A percentile compares a stretch with the other conserved stretches of the same genome.
phyloP scores from a whole-genome alignment of 2,113 vertebrate genomes.

The Salvelinus sp. region DNA sequence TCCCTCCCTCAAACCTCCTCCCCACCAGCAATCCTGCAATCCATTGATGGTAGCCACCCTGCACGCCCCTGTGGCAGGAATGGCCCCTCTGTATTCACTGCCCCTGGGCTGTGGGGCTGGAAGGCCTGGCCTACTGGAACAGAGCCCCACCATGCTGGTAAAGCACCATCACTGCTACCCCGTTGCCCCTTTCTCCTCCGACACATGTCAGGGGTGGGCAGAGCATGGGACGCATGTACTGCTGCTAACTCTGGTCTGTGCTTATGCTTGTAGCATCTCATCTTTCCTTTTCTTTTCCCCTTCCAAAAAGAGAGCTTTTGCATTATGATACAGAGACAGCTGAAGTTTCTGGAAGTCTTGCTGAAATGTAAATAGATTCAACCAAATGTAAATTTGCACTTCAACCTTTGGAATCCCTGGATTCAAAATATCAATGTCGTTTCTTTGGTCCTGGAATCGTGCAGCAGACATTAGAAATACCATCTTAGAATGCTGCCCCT shows the following conservation, averaged over 20 bases:
- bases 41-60: slow-evolving; percentile 92
- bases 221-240: slow-evolving; percentile 81
- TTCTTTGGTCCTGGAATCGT: background rate
- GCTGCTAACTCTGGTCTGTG: slow-evolving; percentile 77
- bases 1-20: slow-evolving; percentile 25
- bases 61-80: slow-evolving; percentile 87
- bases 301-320: background rate
- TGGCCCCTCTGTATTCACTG: slow-evolving; percentile 84
- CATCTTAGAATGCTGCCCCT: background rate
- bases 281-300: slow-evolving; percentile 65
- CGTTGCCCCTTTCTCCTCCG: slow-evolving; percentile 70
- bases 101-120: slow-evolving; percentile 86
- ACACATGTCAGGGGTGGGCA: slow-evolving; percentile 66
- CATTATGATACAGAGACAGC: background rate
- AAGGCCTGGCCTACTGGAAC: slow-evolving; percentile 87
- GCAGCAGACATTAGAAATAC: background rate
- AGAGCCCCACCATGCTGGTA: slow-evolving; percentile 91
- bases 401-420: too few species aligned
- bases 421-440: too few species aligned
- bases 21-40: slow-evolving; percentile 89
- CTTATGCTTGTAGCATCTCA: slow-evolving; percentile 74
- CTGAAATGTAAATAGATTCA: too few species aligned
- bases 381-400: too few species aligned
- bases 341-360: background rate
- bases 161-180: slow-evolving; percentile 48